Evolutionary conservation across 2,113 vertebrate genomes (phyloP), one percentile per base, ranked within the genome.

Genomic region (Mesoclemmys tuberculata): DNA sequence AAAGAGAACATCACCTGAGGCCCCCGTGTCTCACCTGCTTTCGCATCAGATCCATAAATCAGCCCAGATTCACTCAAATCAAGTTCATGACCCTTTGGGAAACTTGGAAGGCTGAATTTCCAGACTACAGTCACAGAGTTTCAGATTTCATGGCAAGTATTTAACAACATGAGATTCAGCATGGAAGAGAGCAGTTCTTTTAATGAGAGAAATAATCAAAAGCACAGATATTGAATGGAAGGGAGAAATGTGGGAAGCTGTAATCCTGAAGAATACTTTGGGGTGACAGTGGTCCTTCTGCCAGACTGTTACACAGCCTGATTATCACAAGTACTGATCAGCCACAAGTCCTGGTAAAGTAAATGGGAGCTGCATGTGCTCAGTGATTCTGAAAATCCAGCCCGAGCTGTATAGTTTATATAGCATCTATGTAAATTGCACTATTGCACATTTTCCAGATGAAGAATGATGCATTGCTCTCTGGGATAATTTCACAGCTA

Each of bases 181-280:
- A 82, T 52, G 74, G 48, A 80, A 55, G 89, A 22, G 41, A 75
- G 81, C 31, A 90, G 90, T 91, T 9, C 52, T 84, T 80, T 84
- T 77, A 14, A 82, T 90, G 85, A 10, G 85, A 49, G 61, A 86
- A 92, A 91, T 61, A 84, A 51, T 19, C 3, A 44, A 68, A 46
- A 89, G 80, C 56, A 8, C 3, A 56, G 74, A 29, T 89, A 51
- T 51, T 82, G 14, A 14, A 9, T 38, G 68, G 80, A 75, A 54
- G 77, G 92, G 94, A 88, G 79, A 88, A 26, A 11, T 86, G 91
- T 90, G 77, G 38, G 87, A 92, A 82, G 86, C 68, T 31, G 74
- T 84, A 80, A 4, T 26, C 31, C 80, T 55, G 80, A 91, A 71
- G 61, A 54, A 10, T 93, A 86, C 26, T 41, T 88, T 64, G 49